Conservation (phyloP, 2,113 vertebrate species). For the Dicrurus megarhynchus region DNA sequence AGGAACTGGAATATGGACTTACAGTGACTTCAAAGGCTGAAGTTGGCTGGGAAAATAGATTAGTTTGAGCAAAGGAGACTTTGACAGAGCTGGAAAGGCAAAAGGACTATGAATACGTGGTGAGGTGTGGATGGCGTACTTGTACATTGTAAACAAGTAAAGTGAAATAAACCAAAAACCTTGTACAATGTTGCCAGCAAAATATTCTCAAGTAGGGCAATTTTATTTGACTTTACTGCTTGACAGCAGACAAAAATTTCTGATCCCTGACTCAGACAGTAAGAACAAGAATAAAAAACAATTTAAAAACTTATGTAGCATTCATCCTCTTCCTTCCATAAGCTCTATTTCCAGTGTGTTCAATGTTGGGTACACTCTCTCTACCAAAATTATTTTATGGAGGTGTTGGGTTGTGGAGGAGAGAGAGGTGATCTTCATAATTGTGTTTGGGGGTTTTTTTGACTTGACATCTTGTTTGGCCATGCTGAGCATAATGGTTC, state of each 20-base stretch:
- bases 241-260: background rate
- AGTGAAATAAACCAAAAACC: background rate
- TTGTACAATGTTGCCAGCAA: background rate
- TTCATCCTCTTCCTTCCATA: background rate
- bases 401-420: fast-evolving
- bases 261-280: background rate
- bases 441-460: background rate
- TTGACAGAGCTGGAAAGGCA: background rate
- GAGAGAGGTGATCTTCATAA: background rate
- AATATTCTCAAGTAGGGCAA: background rate
- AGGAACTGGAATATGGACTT: background rate
- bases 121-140: background rate
- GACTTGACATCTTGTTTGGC: background rate
- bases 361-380: background rate
- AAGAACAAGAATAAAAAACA: background rate
- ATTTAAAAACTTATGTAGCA: background rate
- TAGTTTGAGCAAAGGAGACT: background rate
- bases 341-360: background rate
- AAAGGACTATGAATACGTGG: background rate
- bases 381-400: background rate
- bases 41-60: background rate
- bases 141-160: background rate
- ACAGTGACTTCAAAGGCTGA: background rate
- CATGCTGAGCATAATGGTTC: background rate
- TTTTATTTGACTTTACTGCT: background rate